These are phyloP conservation scores for Micronisus gabar DNA, from an alignment of 2,113 vertebrate species.

Conservation along the genomic window DNA sequence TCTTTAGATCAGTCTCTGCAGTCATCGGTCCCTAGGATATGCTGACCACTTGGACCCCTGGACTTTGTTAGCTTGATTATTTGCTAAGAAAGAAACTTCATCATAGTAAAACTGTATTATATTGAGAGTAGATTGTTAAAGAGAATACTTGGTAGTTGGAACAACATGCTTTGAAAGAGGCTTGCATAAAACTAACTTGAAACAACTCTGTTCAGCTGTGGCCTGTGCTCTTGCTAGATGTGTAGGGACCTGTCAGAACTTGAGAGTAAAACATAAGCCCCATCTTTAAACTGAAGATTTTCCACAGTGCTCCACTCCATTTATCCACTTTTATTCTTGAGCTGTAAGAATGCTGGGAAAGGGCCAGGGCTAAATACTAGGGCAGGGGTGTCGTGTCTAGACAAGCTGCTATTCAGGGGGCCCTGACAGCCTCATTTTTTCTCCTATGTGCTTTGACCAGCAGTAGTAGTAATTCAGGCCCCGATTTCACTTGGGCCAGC, in stretches of 20 bases:
- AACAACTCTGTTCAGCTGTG: not conserved
- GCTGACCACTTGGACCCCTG: not conserved
- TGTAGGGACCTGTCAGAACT: not conserved
- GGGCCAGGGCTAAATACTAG: not conserved
- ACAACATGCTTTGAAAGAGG: not conserved
- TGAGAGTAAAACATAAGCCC: not conserved
- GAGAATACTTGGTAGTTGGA: not conserved
- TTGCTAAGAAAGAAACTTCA: not conserved
- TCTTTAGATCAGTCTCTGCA: not conserved
- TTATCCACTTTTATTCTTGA: not conserved
- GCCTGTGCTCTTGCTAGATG: not conserved
- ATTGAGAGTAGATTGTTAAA: not conserved
- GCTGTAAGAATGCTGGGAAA: not conserved
- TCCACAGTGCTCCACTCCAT: not conserved
- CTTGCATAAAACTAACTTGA: not conserved
- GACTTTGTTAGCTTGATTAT: not conserved
- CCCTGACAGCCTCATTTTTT: not conserved
- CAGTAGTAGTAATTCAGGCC: not conserved
- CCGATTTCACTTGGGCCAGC: not conserved
- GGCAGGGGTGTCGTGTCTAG: not conserved
- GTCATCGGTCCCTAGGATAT: not conserved
- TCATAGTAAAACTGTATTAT: not conserved
- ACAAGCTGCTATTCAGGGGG: not conserved
- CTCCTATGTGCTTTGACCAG: not conserved
- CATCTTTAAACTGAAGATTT: not conserved